Percentiles rank a stretch among this genome's conserved stretches.
Conservation (phyloP, 2,113 vertebrate species). For the Nothoprocta perdicaria region DNA sequence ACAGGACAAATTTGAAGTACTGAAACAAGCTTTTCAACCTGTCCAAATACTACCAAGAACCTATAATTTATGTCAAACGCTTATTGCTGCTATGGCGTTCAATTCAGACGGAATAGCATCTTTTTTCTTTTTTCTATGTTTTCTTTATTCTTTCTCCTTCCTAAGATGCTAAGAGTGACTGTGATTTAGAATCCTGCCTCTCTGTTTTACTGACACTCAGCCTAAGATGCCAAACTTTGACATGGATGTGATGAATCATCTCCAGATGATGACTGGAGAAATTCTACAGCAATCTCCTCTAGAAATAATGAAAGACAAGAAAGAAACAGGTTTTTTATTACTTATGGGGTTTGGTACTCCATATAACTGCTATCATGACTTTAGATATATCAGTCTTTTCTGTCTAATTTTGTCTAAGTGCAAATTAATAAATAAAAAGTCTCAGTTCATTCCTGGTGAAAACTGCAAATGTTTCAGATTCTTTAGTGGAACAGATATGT, state of each 20-base stretch:
- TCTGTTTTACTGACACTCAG: background rate
- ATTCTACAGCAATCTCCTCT: background rate
- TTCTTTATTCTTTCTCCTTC: background rate
- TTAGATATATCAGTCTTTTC: background rate
- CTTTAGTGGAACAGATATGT: background rate
- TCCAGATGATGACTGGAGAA: background rate
- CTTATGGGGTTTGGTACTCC: background rate
- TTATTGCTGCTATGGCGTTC: accelerated
- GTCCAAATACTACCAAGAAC: background rate
- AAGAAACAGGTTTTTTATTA: background rate
- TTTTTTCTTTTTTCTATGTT: background rate
- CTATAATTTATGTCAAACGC: background rate
- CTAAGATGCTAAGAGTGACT: background rate
- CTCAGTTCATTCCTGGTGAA: background rate
- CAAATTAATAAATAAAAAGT: background rate
- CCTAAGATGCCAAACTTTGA: background rate
- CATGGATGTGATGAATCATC: background rate
- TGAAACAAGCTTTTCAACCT: background rate
- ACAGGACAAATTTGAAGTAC: background rate
- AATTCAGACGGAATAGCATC: background rate
- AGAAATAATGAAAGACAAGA: background rate
- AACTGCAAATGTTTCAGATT: background rate
- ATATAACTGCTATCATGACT: background rate
- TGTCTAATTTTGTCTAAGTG: background rate
- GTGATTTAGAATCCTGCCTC: background rate